Evolutionary conservation across 2,113 vertebrate species (phyloP), one percentile per base, ranked within the genome.

Genomic region (Tetrax tetrax): DNA sequence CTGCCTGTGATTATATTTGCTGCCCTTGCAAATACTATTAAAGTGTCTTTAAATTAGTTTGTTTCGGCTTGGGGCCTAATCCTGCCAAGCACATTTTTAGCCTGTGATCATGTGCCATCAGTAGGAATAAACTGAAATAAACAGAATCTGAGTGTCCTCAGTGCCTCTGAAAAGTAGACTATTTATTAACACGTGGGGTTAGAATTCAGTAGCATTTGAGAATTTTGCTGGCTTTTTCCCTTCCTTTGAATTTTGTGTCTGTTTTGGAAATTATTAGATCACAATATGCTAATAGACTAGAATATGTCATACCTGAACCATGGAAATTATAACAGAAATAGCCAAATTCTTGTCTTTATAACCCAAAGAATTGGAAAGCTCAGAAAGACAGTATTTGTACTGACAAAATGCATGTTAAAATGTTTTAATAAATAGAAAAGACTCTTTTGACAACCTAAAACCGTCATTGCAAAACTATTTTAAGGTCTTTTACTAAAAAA

Each of bases 21-120:
- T 92, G 57, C 45, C 65, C 37, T 96, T 92, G 72, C 27, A 6
- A 89, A 83, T 76, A 51, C 60, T 69, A 29, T 19, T 92, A 45
- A 89, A 89, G 54, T 72, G 31, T 81, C 90, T 95, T 96, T 84
- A 89, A 76, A 95, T 87, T 51, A 71, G 56, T 89, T 96, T 91
- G 50, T 89, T 96, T 96, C 71, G 0, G 68, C 51, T 63, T 77
- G 24, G 6, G 83, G 61, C 22, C 77, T 92, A 89, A 92, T 93
- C 83, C 65, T 93, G 79, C 90, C 76, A 96, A 86, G 65, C 19
- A 81, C 60, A 92, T 81, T 86, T 96, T 96, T 96, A 94, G 53
- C 50, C 72, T 28, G 35, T 57, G 65, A 61, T 71, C 61, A 17
- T 84, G 57, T 87, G 86, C 45, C 83, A 84, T 87, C n/a, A 76